phyloP scores from a whole-genome alignment of 2,888 invertebrate genomes.

The Amphimallon solstitiale region DNA sequence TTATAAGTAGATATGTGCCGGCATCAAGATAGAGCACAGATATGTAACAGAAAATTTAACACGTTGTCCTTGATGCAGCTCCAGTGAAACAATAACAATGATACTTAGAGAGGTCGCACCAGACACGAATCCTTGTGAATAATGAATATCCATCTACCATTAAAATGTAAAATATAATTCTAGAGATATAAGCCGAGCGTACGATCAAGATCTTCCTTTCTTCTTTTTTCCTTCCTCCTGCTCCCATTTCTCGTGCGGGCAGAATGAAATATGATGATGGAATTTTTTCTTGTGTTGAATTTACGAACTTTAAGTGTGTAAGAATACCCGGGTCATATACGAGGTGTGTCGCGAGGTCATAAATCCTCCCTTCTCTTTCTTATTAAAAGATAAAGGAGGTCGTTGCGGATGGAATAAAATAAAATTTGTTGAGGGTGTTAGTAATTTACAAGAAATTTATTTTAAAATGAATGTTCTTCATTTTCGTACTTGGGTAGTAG shows the following conservation, averaged over 20 bases:
- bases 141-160: conserved; percentile 36
- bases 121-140: conserved; percentile 33
- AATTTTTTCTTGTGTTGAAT: conserved; percentile 28
- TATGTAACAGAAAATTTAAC: conserved; percentile 8
- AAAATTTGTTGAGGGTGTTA: conserved; percentile 18
- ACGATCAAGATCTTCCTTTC: conserved; percentile 13
- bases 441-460: conserved; percentile 11
- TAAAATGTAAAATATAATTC: conserved; percentile 39
- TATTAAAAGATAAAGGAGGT: conserved; percentile 23
- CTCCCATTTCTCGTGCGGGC: conserved; percentile 5
- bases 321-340: conserved; percentile 8
- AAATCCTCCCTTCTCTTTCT: conserved; percentile 17
- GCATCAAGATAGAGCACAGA: conserved; percentile 8
- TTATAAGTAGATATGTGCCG: too few relatives aligned
- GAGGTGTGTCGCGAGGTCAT: conserved; percentile 5
- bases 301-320: conserved; percentile 21
- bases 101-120: conserved; percentile 21
- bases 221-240: background rate
- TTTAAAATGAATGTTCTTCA: background rate
- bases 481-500: background rate
- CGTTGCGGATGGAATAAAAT: conserved; percentile 20
- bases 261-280: conserved; percentile 25
- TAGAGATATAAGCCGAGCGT: conserved; percentile 13
- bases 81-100: conserved; percentile 12
- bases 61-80: conserved; percentile 16